A percentile compares a stretch with the other conserved stretches of the same genome.
Conservation (phyloP, 2,888 invertebrate genomes). For the Sclerodermus sp. region DNA sequence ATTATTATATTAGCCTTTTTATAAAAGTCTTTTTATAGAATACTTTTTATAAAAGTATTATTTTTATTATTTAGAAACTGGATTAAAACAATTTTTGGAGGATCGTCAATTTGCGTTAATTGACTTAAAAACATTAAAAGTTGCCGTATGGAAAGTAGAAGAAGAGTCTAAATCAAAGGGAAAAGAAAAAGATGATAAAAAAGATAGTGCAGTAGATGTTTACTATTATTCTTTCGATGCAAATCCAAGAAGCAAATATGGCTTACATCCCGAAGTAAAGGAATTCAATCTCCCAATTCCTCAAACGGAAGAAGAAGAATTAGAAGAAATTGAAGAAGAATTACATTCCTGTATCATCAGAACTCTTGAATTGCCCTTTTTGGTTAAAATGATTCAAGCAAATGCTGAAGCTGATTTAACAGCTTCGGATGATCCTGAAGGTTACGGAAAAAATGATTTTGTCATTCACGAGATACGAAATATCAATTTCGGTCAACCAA, state of each 20-base stretch:
- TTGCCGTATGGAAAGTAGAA: slow-evolving; percentile 57
- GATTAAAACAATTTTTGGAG: slow-evolving; percentile 52
- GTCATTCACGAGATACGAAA: slow-evolving; percentile 40
- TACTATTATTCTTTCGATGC: slow-evolving; percentile 59
- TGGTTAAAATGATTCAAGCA: slow-evolving; percentile 49
- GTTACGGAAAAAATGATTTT: slow-evolving; percentile 26
- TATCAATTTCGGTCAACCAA: slow-evolving; percentile 28
- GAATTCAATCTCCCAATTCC: neutral
- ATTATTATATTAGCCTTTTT: too few relatives aligned
- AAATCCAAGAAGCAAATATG: slow-evolving; percentile 51
- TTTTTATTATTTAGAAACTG: slow-evolving; percentile 36
- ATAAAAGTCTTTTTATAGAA: too few relatives aligned
- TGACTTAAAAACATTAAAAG: slow-evolving; percentile 44
- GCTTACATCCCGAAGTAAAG: slow-evolving; percentile 2
- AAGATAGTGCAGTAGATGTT: slow-evolving; percentile 21
- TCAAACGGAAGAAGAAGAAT: slow-evolving; percentile 11
- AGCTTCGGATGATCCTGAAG: neutral
- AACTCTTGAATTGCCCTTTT: slow-evolving; percentile 39
- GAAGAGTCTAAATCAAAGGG: slow-evolving; percentile 35
- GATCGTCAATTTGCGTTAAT: slow-evolving; percentile 51
- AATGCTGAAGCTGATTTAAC: slow-evolving; percentile 22
- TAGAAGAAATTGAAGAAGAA: slow-evolving; percentile 17
- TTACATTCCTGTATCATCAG: slow-evolving; percentile 54
- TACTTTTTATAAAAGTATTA: too few relatives aligned
- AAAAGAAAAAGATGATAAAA: slow-evolving; percentile 12